Conservation (phyloP, 1,140 invertebrate species). For the Uloborus diversus region DNA sequence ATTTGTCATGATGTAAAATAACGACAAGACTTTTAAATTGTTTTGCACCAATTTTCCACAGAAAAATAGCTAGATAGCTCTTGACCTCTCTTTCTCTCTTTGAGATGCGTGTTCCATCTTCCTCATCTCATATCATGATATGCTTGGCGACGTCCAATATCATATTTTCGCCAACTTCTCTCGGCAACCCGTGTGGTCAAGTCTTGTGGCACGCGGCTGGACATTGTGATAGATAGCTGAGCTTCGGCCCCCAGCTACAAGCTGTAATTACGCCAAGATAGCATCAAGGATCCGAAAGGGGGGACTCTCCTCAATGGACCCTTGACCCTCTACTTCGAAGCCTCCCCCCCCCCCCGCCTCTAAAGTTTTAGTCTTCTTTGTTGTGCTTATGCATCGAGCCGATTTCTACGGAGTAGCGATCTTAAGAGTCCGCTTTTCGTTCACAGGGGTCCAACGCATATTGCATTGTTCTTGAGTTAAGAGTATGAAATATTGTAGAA, state of each 20-base stretch:
- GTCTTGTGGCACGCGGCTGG: constrained; percentile 8
- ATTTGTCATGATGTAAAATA: too few species aligned
- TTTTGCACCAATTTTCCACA: too few species aligned
- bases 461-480: too few species aligned
- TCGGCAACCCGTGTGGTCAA: constrained; percentile 31
- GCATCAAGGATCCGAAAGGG: constrained; percentile 41
- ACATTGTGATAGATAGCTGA: constrained; percentile 25
- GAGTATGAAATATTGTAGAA: too few species aligned
- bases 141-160: background rate
- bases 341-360: background rate
- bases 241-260: constrained; percentile 15
- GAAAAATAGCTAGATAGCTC: too few species aligned
- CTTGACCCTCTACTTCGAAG: constrained; percentile 24
- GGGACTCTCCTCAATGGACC: constrained; percentile 28
- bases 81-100: too few species aligned
- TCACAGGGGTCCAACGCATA: too few species aligned
- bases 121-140: too few species aligned
- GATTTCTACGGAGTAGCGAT: background rate
- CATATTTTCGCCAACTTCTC: too few species aligned
- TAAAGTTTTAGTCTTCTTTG: constrained; percentile 11
- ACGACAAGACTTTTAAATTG: too few species aligned
- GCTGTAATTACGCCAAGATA: constrained; percentile 48
- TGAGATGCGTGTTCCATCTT: too few species aligned
- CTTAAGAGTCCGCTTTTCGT: too few species aligned
- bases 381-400: background rate